Evolutionary conservation across 2,113 vertebrate species (phyloP).

Genomic region (Indri indri): DNA sequence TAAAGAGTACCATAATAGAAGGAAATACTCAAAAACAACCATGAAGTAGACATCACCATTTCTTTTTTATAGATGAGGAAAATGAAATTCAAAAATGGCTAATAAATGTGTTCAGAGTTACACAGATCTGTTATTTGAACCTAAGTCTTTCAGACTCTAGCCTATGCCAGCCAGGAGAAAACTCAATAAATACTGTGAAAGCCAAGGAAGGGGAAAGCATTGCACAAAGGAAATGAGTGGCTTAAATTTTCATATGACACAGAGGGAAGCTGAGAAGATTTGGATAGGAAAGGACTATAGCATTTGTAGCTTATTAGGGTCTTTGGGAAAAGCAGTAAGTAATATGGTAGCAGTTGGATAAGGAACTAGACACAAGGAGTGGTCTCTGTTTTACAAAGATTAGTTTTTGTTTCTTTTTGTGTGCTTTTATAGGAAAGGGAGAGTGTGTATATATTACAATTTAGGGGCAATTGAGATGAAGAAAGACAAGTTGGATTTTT

Average conservation of each 20-base stretch:
- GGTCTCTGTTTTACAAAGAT: background rate
- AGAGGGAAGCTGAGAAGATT: background rate
- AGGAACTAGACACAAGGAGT: background rate
- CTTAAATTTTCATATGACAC: background rate
- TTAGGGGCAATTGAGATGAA: background rate
- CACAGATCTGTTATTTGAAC: background rate
- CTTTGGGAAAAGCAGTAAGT: slow-evolving; percentile 24
- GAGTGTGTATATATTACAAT: background rate
- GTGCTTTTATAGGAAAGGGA: background rate
- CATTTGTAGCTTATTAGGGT: background rate
- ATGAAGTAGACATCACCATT: background rate
- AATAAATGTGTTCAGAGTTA: background rate
- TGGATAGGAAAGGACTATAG: background rate
- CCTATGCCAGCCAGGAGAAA: background rate
- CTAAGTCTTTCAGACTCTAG: background rate
- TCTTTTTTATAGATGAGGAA: background rate
- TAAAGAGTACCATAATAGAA: background rate
- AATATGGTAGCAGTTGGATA: background rate
- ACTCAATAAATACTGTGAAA: background rate
- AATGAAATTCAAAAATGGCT: background rate
- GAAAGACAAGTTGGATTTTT: background rate
- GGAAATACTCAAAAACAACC: background rate
- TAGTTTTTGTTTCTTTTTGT: background rate
- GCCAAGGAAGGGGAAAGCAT: background rate
- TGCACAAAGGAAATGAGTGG: background rate